Percentiles rank a stretch among this genome's conserved stretches.
These are phyloP conservation scores for Bellardia pandia DNA, from an alignment of 2,888 invertebrate genomes.

Conservation along the genomic window DNA sequence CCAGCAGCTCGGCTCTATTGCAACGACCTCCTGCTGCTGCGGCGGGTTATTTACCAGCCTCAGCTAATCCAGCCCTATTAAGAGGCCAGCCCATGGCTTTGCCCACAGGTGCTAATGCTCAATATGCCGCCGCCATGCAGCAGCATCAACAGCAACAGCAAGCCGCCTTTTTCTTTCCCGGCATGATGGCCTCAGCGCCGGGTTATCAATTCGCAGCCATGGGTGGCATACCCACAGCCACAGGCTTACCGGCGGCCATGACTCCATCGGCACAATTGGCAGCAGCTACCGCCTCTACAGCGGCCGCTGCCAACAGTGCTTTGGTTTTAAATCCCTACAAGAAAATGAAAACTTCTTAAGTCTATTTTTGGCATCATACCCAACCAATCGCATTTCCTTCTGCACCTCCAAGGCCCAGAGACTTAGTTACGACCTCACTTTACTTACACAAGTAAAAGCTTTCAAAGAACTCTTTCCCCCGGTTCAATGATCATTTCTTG, in stretches of 20 bases:
- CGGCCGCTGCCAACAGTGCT: slow-evolving; percentile 78
- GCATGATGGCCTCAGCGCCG: slow-evolving; percentile 83
- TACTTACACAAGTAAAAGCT: slow-evolving; percentile 28
- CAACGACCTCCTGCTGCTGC: slow-evolving; percentile 73
- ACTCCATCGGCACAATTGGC: slow-evolving; percentile 77
- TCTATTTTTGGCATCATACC: neutral
- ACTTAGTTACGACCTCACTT: slow-evolving; percentile 17
- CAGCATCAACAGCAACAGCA: slow-evolving; percentile 77
- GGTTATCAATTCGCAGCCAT: slow-evolving; percentile 85
- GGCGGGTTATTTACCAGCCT: slow-evolving; percentile 75
- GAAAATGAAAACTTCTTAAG: slow-evolving; percentile 92
- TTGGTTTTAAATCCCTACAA: slow-evolving; percentile 93
- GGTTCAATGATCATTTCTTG: neutral
- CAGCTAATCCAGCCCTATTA: slow-evolving; percentile 70
- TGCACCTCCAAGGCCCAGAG: slow-evolving; percentile 44
- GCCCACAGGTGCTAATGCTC: slow-evolving; percentile 75
- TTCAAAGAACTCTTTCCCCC: neutral
- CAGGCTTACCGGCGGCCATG: slow-evolving; percentile 80
- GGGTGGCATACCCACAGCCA: slow-evolving; percentile 79
- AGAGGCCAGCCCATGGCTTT: slow-evolving; percentile 70
- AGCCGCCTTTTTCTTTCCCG: slow-evolving; percentile 83
- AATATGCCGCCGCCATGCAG: slow-evolving; percentile 72
- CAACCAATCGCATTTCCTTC: neutral
- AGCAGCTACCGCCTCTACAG: slow-evolving; percentile 77
- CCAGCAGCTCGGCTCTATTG: slow-evolving; percentile 69